Evolutionary conservation across 2,888 invertebrate species (phyloP).

Genomic region (Epiblema foenella): DNA sequence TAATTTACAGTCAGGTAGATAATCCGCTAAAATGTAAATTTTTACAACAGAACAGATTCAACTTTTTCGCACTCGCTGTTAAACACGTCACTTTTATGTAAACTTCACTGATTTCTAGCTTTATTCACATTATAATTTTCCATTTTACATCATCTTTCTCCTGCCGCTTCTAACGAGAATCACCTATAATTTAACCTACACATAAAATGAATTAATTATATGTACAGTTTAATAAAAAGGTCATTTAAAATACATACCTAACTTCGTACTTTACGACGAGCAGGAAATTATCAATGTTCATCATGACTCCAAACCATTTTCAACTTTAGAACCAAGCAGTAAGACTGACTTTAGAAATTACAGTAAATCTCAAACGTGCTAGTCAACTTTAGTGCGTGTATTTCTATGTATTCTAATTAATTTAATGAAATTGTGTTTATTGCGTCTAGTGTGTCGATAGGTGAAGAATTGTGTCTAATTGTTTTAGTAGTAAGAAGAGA

Average conservation of each 20-base stretch:
- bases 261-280: constrained; percentile 32
- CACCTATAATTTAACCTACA: constrained; percentile 10
- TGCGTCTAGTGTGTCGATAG: constrained; percentile 25
- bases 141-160: not conserved
- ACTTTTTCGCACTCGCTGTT: no score
- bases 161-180: not conserved
- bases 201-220: constrained; percentile 54
- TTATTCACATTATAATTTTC: no score
- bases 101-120: no score
- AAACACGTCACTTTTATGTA: no score
- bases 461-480: constrained; percentile 31
- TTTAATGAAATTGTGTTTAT: constrained; percentile 26
- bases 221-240: constrained; percentile 62
- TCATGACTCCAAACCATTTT: not conserved
- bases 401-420: constrained; percentile 20
- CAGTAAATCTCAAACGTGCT: constrained; percentile 32
- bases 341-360: constrained; percentile 18
- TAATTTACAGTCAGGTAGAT: no score
- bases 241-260: constrained; percentile 59
- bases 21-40: no score
- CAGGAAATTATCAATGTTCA: constrained; percentile 12
- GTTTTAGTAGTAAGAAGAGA: constrained; percentile 10
- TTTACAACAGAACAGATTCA: no score
- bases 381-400: constrained; percentile 25
- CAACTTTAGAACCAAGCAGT: constrained; percentile 1